These are phyloP conservation scores for Nicator chloris DNA, from an alignment of 2,113 vertebrate genomes.

Conservation along the genomic window DNA sequence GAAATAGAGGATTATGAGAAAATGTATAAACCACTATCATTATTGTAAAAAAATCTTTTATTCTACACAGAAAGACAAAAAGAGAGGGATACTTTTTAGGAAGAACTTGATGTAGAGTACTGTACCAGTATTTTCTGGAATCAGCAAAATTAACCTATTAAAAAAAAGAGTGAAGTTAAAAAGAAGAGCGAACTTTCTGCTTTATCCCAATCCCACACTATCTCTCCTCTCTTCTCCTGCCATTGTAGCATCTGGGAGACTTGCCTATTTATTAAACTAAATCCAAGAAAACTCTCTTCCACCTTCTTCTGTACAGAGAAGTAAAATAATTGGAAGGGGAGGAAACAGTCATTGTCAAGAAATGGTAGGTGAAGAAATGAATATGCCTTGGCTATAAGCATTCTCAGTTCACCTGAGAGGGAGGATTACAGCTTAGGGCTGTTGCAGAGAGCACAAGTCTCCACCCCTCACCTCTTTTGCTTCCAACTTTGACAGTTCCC, in stretches of 20 bases:
- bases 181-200: not conserved
- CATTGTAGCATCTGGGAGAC: not conserved
- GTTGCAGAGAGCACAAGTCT: not conserved
- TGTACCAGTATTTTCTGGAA: not conserved
- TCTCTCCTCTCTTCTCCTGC: not conserved
- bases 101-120: not conserved
- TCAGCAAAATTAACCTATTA: not conserved
- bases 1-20: conserved; percentile 17
- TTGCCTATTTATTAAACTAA: not conserved
- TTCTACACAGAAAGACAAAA: conserved; percentile 41
- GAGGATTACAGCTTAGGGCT: not conserved
- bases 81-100: conserved; percentile 11
- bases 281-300: not conserved
- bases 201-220: not conserved
- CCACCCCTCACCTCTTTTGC: not conserved
- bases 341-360: not conserved
- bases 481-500: not conserved
- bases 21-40: conserved; percentile 35
- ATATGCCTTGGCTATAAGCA: not conserved
- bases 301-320: not conserved
- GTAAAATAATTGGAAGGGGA: not conserved
- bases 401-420: not conserved
- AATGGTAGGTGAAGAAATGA: not conserved
- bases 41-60: conserved; percentile 45
- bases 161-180: not conserved